phyloP scores from a whole-genome alignment of 2,797 vertebrate genomes.

The Liparis tanakae region DNA sequence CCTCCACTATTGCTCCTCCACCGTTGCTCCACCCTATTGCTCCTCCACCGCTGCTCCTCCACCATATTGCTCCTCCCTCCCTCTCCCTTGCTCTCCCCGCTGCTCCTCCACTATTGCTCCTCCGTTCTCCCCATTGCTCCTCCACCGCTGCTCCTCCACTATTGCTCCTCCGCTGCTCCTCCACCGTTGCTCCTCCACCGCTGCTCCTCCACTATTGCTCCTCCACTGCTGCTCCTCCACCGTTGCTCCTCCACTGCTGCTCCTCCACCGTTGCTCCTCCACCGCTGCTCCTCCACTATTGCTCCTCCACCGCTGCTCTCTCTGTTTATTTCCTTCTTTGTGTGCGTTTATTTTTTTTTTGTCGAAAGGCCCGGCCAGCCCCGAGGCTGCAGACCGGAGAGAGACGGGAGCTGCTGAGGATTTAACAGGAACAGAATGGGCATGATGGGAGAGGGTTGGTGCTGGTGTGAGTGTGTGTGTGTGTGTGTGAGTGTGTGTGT shows the following conservation, averaged over 20 bases:
- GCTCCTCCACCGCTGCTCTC: constrained; percentile 19
- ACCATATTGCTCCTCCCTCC: no score
- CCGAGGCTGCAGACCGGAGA: constrained; percentile 47
- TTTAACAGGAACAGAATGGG: constrained; percentile 53
- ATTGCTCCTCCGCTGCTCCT: constrained; percentile 40
- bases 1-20: no score
- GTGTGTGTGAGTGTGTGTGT: no score
- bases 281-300: constrained; percentile 32
- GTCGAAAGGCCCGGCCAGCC: constrained; percentile 39
- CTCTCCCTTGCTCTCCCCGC: no score
- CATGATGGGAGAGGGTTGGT: constrained; percentile 46
- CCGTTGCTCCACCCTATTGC: no score
- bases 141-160: constrained; percentile 33
- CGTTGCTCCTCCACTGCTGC: no score
- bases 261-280: no score
- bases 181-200: no score
- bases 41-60: no score
- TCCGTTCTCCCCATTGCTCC: no score
- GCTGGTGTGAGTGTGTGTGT: no score
- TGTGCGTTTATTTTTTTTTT: constrained; percentile 50
- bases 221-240: constrained; percentile 36
- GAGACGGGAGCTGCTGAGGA: constrained; percentile 51
- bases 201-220: constrained; percentile 28
- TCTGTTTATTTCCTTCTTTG: constrained; percentile 42
- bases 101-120: constrained; percentile 25